These are phyloP conservation scores for Calephelis virginiensis DNA, from an alignment of 1,140 invertebrate species.

Conservation along the genomic window DNA sequence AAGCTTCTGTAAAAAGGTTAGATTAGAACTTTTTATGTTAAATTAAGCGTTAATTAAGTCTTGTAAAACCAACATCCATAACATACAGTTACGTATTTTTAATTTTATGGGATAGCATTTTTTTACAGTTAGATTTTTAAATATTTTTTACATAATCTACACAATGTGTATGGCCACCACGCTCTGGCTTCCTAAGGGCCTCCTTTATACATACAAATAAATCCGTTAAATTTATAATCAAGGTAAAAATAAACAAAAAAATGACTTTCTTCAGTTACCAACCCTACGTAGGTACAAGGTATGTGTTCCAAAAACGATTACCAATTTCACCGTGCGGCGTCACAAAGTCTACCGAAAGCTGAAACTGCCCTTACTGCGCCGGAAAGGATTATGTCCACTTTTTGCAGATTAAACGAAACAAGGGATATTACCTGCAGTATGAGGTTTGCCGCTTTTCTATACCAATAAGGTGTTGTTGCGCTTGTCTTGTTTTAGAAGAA, in stretches of 20 bases:
- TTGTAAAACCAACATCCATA: too few relatives aligned
- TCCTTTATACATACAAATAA: too few relatives aligned
- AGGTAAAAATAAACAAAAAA: background rate
- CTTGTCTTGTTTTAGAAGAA: background rate
- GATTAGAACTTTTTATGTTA: too few relatives aligned
- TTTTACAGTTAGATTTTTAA: too few relatives aligned
- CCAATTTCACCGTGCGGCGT: slow-evolving; percentile 60
- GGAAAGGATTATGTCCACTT: slow-evolving; percentile 66
- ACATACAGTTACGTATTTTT: too few relatives aligned
- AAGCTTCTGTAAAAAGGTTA: too few relatives aligned
- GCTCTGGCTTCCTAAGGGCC: too few relatives aligned
- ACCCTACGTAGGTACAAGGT: slow-evolving; percentile 51
- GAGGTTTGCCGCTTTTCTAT: slow-evolving; percentile 19
- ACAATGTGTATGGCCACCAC: too few relatives aligned
- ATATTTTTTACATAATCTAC: too few relatives aligned
- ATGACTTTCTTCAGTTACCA: slow-evolving; percentile 28
- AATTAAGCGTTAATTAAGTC: too few relatives aligned
- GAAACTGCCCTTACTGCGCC: slow-evolving; percentile 38
- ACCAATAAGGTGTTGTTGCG: background rate
- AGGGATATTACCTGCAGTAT: slow-evolving; percentile 40
- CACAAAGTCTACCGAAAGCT: slow-evolving; percentile 70
- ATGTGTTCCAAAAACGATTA: slow-evolving; percentile 43
- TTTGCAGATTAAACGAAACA: slow-evolving; percentile 59
- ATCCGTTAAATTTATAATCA: too few relatives aligned
- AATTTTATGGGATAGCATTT: too few relatives aligned